phyloP scores from a whole-genome alignment of 2,888 invertebrate genomes.

The Plagiodera versicolora region DNA sequence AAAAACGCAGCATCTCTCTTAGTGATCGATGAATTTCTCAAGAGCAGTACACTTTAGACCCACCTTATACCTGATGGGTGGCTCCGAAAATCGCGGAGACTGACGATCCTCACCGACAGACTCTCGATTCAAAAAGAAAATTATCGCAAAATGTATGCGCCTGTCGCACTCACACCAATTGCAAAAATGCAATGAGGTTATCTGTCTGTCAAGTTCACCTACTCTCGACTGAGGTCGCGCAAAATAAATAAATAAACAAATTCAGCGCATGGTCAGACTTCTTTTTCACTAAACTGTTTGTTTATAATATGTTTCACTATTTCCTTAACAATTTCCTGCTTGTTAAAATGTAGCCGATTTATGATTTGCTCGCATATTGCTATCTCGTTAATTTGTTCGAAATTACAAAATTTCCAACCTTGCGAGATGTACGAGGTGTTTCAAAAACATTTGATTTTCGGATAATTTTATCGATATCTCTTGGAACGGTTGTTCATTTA shows the following conservation, averaged over 20 bases:
- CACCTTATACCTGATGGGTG: slow-evolving; percentile 10
- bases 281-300: background rate
- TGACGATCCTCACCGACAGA: slow-evolving; percentile 11
- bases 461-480: too few relatives aligned
- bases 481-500: background rate
- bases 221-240: slow-evolving; percentile 11
- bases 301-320: background rate
- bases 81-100: slow-evolving; percentile 3
- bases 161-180: background rate
- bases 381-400: too few relatives aligned
- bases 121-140: slow-evolving; percentile 11
- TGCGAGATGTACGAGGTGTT: too few relatives aligned
- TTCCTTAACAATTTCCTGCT: too few relatives aligned
- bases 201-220: slow-evolving; percentile 15
- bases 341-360: too few relatives aligned
- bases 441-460: too few relatives aligned
- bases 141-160: background rate
- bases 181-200: slow-evolving; percentile 16
- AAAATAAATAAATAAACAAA: slow-evolving; percentile 15
- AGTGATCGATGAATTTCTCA: slow-evolving; percentile 14
- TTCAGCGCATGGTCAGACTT: slow-evolving; percentile 14
- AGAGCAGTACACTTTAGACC: slow-evolving; percentile 7
- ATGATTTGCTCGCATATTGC: too few relatives aligned
- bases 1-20: slow-evolving; percentile 10
- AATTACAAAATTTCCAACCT: too few relatives aligned